phyloP scores from a whole-genome alignment of 1,140 invertebrate genomes.

The Bacillus rossius region DNA sequence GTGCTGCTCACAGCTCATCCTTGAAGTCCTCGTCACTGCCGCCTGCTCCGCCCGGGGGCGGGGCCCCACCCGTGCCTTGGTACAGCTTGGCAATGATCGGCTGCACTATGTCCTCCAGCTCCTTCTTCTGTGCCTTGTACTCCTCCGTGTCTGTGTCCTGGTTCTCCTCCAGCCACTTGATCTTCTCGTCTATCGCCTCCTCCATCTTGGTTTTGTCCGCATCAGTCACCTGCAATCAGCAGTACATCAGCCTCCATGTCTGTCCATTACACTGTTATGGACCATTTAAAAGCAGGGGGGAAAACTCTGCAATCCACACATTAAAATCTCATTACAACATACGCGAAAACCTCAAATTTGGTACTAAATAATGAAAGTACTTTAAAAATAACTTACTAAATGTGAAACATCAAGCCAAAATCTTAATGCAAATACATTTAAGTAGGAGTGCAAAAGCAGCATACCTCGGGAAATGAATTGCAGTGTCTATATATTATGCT shows the following conservation, averaged over 20 bases:
- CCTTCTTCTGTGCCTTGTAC: constrained; percentile 96
- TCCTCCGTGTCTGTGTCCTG: constrained; percentile 91
- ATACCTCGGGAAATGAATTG: no score
- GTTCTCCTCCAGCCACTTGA: constrained; percentile 98
- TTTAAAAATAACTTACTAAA: no score
- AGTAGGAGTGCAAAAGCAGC: no score
- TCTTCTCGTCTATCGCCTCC: constrained; percentile 91
- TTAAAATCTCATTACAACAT: background rate
- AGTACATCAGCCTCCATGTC: no score
- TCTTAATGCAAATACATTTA: no score
- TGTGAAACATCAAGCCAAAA: no score
- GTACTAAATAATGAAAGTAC: no score
- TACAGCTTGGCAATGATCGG: constrained; percentile 98
- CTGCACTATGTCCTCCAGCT: constrained; percentile 91
- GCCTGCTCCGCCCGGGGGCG: constrained; percentile 55
- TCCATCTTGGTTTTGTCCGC: constrained; percentile 96
- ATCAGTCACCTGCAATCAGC: constrained; percentile 59
- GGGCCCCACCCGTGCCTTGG: constrained; percentile 73
- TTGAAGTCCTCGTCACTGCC: constrained; percentile 73
- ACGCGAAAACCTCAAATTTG: no score
- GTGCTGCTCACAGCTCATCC: constrained; percentile 70
- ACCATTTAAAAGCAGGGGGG: no score
- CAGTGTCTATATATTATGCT: no score
- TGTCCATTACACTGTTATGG: no score
- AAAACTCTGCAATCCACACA: no score